Evolutionary conservation across 2,113 vertebrate species (phyloP).

Genomic region (Zingel zingel): DNA sequence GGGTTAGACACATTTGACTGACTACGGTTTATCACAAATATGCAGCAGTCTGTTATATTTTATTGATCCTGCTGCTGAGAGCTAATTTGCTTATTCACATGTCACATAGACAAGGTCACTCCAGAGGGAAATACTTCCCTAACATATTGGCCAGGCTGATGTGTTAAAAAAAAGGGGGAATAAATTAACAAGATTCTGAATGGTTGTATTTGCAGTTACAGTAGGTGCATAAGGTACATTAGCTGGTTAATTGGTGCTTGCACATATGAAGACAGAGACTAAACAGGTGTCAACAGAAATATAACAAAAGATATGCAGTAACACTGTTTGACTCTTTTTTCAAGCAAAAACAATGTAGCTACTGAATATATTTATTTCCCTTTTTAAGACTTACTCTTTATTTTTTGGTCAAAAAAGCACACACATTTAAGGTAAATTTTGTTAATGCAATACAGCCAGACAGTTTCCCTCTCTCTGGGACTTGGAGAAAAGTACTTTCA

Average conservation of each 20-base stretch:
- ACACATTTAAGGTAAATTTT: not conserved
- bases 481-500: not conserved
- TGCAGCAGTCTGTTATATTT: slow-evolving; percentile 18
- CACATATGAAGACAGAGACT: slow-evolving; percentile 11
- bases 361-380: not conserved
- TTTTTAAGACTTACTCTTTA: not conserved
- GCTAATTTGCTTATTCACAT: slow-evolving; percentile 36
- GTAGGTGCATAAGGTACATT: not conserved
- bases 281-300: slow-evolving; percentile 21
- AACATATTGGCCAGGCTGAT: not conserved
- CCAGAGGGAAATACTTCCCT: not conserved
- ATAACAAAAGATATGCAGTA: slow-evolving; percentile 18
- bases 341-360: not conserved
- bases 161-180: not conserved
- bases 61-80: slow-evolving; percentile 22
- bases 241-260: slow-evolving; percentile 8
- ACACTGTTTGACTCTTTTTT: slow-evolving; percentile 1
- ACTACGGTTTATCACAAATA: slow-evolving; percentile 21
- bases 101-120: slow-evolving; percentile 28
- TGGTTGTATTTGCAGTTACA: slow-evolving; percentile 19
- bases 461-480: not conserved
- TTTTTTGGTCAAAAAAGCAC: not conserved
- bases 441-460: not conserved
- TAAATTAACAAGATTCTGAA: not conserved
- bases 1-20: not conserved